These are phyloP conservation scores for Muraenolepis orangiensis DNA, from an alignment of 2,797 vertebrate species.

Conservation along the genomic window DNA sequence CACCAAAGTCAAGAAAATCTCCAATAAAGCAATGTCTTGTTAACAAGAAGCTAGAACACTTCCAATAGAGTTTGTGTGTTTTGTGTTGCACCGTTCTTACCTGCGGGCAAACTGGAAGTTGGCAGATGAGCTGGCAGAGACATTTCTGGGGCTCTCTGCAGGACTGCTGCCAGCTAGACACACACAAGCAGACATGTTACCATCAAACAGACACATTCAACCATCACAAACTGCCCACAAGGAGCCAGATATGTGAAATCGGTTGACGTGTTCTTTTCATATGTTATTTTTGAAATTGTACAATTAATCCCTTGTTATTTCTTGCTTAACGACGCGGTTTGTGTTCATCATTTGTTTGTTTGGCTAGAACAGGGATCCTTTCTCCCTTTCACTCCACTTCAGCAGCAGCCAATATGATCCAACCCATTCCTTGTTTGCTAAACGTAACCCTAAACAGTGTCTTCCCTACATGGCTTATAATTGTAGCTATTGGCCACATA, in stretches of 20 bases:
- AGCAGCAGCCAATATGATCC: not conserved
- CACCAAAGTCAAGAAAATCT: constrained; percentile 19
- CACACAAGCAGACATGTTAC: constrained; percentile 1
- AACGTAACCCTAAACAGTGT: not conserved
- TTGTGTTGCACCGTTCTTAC: constrained; percentile 62
- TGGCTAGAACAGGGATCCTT: not conserved
- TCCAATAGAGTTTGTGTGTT: not conserved
- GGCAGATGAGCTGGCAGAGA: constrained; percentile 78
- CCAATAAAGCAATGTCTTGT: constrained; percentile 19
- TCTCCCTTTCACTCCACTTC: not conserved
- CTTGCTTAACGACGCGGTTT: not conserved
- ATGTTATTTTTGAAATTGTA: not conserved
- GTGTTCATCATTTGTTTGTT: not conserved
- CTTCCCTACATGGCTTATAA: not conserved
- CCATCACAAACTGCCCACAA: not conserved
- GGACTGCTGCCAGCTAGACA: constrained; percentile 85
- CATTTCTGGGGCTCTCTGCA: constrained; percentile 89
- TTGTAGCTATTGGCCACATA: not conserved
- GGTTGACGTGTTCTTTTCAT: not conserved
- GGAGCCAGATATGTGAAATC: not conserved
- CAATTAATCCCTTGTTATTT: not conserved
- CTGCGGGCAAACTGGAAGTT: constrained; percentile 90
- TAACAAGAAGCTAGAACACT: constrained; percentile 2
- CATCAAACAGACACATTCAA: not conserved
- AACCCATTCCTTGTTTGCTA: not conserved